Evolutionary conservation across 2,888 invertebrate species (phyloP).

Genomic region (Andricus quercusramuli): DNA sequence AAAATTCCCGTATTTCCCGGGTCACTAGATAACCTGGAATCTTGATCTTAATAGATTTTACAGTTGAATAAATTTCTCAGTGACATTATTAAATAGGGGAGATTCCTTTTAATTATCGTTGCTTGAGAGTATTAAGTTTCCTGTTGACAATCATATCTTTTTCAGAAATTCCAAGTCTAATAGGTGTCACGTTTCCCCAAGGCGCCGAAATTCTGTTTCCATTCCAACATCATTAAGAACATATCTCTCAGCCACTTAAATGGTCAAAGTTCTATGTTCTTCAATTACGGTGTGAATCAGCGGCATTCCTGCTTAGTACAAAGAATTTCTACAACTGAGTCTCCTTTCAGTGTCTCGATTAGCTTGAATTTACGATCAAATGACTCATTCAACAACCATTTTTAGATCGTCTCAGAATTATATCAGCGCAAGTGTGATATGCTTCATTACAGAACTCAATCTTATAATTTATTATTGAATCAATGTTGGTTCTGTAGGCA

Average conservation of each 20-base stretch:
- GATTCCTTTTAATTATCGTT: background rate
- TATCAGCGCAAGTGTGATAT: slow-evolving; percentile 1
- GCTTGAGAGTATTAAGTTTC: background rate
- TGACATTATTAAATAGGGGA: background rate
- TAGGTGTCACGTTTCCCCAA: slow-evolving; percentile 24
- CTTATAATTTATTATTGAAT: background rate
- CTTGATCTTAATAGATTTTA: background rate
- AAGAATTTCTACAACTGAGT: slow-evolving; percentile 37
- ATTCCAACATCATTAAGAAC: slow-evolving; percentile 23
- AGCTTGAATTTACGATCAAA: slow-evolving; percentile 1
- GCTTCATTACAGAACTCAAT: background rate
- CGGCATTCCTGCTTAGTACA: slow-evolving; percentile 4
- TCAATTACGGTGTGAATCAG: slow-evolving; percentile 38
- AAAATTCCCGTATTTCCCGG: background rate
- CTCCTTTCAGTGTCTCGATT: slow-evolving; percentile 23
- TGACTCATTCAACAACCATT: slow-evolving; percentile 27
- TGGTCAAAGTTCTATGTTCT: slow-evolving; percentile 34
- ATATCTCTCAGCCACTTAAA: slow-evolving; percentile 38
- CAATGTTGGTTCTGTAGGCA: background rate
- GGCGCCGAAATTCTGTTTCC: slow-evolving; percentile 41
- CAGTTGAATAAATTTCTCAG: background rate
- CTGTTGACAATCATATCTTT: slow-evolving; percentile 13
- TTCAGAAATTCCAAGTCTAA: slow-evolving; percentile 20
- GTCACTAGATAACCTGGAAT: no score
- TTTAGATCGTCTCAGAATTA: background rate